phyloP scores from a whole-genome alignment of 2,797 vertebrate genomes.

The Sebastes kiyomatsui region DNA sequence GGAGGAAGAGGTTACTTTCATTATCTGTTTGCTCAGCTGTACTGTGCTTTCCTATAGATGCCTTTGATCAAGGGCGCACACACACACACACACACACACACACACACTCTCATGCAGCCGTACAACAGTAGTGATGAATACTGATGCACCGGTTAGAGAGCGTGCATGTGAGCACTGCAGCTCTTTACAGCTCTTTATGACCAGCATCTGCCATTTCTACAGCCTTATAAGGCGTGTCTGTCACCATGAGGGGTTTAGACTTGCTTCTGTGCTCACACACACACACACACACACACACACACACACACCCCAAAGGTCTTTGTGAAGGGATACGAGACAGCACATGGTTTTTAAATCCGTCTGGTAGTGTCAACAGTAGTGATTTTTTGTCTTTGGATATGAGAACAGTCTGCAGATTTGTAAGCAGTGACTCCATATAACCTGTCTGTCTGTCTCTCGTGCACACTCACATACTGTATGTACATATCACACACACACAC shows the following conservation, averaged over 20 bases:
- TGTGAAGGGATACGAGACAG: constrained; percentile 47
- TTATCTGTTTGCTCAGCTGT: constrained; percentile 70
- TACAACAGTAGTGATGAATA: constrained; percentile 28
- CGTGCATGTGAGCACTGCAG: constrained; percentile 26
- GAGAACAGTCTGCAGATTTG: constrained; percentile 11
- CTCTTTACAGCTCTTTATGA: constrained; percentile 43
- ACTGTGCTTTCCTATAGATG: constrained; percentile 32
- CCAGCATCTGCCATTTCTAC: constrained; percentile 51
- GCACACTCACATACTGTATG: not conserved
- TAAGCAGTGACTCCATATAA: constrained; percentile 1
- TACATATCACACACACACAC: too few relatives aligned
- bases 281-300: constrained; percentile 9
- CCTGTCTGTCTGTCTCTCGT: not conserved
- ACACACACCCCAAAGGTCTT: constrained; percentile 31
- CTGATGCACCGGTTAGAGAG: constrained; percentile 18
- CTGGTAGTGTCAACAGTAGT: constrained; percentile 58
- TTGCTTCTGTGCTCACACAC: constrained; percentile 5
- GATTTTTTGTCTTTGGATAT: constrained; percentile 7
- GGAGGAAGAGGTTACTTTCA: constrained; percentile 34
- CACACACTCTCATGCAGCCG: not conserved
- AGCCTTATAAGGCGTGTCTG: constrained; percentile 75
- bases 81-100: not conserved
- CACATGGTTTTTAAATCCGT: constrained; percentile 61
- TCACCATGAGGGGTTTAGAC: constrained; percentile 40
- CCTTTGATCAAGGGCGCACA: constrained; percentile 52